phyloP scores from a whole-genome alignment of 2,797 vertebrate species.

The Micropoecilia bifurca region DNA sequence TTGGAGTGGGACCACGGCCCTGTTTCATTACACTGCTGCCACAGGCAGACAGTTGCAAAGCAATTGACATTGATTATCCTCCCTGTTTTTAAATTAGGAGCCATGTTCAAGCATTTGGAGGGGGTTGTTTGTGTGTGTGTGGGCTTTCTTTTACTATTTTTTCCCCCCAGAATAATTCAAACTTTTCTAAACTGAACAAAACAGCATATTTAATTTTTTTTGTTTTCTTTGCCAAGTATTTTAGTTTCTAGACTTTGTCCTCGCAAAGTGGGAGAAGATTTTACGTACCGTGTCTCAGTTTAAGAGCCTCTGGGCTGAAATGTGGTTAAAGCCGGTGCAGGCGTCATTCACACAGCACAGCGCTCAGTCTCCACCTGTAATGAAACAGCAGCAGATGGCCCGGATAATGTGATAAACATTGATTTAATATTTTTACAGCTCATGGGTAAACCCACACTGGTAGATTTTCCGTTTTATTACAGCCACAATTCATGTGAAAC shows the following conservation, averaged over 20 bases:
- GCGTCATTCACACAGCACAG: not conserved
- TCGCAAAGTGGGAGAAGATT: not conserved
- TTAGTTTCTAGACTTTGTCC: not conserved
- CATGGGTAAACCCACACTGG: not conserved
- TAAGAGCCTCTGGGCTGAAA: not conserved
- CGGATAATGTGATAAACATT: conserved; percentile 24
- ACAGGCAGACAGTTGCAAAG: not conserved
- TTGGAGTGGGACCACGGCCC: not conserved
- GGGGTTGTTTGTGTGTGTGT: not conserved
- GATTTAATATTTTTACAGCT: conserved; percentile 20
- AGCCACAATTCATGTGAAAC: conserved; percentile 8
- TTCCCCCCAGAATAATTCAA: not conserved
- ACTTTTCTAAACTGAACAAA: not conserved
- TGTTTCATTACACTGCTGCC: not conserved
- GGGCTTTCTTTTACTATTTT: not conserved
- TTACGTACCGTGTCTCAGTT: not conserved
- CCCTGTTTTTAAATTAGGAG: not conserved
- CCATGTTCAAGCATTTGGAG: not conserved
- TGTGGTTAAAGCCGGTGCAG: not conserved
- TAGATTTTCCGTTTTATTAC: conserved; percentile 7
- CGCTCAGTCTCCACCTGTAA: conserved; percentile 12
- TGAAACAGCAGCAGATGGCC: conserved; percentile 35
- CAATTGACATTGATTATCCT: not conserved
- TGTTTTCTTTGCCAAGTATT: not conserved
- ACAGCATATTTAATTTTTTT: not conserved